phyloP scores from a whole-genome alignment of 2,888 invertebrate genomes.

The Monopis laevigella region DNA sequence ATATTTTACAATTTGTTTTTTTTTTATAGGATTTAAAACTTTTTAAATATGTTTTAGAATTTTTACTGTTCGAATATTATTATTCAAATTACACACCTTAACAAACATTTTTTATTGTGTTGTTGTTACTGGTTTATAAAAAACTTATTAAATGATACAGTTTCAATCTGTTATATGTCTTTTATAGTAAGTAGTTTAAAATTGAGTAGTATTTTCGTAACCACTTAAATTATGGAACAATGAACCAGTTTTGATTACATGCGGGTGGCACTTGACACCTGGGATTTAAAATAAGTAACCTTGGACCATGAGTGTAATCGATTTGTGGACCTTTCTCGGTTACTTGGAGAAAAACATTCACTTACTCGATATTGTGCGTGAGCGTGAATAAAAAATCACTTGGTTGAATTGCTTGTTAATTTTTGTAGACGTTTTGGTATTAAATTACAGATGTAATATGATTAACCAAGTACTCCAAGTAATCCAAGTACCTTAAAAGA shows the following conservation, averaged over 20 bases:
- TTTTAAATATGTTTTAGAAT: too few species aligned
- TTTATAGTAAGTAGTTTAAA: conserved; percentile 9
- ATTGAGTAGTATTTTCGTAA: conserved; percentile 14
- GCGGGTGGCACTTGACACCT: conserved; percentile 5
- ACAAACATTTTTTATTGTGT: conserved; percentile 2
- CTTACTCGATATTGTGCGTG: too few species aligned
- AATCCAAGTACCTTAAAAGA: too few species aligned
- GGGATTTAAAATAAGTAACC: conserved; percentile 5
- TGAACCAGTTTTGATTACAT: conserved; percentile 16
- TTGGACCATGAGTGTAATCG: conserved; percentile 1
- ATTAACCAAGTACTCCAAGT: too few species aligned
- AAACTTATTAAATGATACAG: conserved; percentile 1
- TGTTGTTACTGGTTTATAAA: conserved; percentile 1
- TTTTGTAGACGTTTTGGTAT: too few species aligned
- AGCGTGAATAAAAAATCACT: too few species aligned
- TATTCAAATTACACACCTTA: conserved; percentile 1
- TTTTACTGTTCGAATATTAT: too few species aligned
- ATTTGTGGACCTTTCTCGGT: conserved; percentile 2
- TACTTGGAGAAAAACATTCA: too few species aligned
- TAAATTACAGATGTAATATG: too few species aligned
- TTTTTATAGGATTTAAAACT: too few species aligned
- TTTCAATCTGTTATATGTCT: background rate
- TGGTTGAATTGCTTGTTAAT: too few species aligned
- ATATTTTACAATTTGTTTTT: too few species aligned
- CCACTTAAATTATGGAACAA: conserved; percentile 11